Evolutionary conservation across 2,888 invertebrate species (phyloP).

Genomic region (Ptilodon capucinus): DNA sequence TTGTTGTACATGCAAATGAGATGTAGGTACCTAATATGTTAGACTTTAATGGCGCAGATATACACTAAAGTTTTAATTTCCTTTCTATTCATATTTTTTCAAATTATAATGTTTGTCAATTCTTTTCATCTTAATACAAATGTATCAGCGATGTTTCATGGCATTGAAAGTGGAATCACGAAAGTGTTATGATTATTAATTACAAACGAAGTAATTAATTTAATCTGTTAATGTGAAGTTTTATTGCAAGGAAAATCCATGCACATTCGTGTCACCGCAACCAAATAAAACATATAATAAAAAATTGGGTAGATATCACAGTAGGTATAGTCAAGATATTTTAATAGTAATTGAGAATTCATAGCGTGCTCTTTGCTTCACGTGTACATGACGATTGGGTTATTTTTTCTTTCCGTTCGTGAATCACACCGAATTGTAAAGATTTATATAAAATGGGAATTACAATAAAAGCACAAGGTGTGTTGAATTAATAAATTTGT

Average conservation of each 20-base stretch:
- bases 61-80: too few relatives aligned
- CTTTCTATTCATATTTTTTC: too few relatives aligned
- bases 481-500: conserved; percentile 35
- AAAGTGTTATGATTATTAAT: too few relatives aligned
- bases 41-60: too few relatives aligned
- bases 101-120: too few relatives aligned
- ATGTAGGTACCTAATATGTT: too few relatives aligned
- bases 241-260: background rate
- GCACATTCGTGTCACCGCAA: too few relatives aligned
- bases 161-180: too few relatives aligned
- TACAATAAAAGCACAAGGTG: conserved; percentile 14
- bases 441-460: conserved; percentile 9
- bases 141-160: too few relatives aligned
- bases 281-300: background rate
- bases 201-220: too few relatives aligned
- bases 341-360: background rate
- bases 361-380: background rate
- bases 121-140: too few relatives aligned
- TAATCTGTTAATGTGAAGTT: background rate
- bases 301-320: background rate
- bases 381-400: background rate
- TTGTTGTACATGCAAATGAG: too few relatives aligned
- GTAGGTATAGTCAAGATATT: background rate
- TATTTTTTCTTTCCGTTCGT: conserved; percentile 7
- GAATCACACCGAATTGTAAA: conserved; percentile 11